Evolutionary conservation across 1,140 invertebrate genomes (phyloP), one percentile per base, ranked within the genome.

Genomic region (Procambarus virginalis): DNA sequence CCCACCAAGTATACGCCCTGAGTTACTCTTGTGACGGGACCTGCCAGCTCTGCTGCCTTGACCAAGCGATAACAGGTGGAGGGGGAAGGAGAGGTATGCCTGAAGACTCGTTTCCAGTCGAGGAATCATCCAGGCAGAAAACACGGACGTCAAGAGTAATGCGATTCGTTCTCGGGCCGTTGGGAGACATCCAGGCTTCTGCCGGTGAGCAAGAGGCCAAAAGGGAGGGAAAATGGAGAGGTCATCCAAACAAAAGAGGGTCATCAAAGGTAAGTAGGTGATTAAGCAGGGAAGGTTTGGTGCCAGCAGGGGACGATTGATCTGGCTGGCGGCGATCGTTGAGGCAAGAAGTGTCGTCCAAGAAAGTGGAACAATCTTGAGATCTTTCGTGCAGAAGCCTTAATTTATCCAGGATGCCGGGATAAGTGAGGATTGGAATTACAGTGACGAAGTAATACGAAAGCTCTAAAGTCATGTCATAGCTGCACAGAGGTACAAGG

Each of bases 241-340:
- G 82, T 84, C 68, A 75, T 84, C 82, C 82, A 55, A 75, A 75
- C 82, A 84, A 48, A 84, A 73, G 82, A 84, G 82, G 34, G 70
- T 34, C 70, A 84, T 84, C 82, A 84, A 84, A 75, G 68, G 34
- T 48, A 84, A 84, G 82, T 84, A 84, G 68, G 82, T 84, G 82
- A 84, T 84, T 84, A 84, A 75, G 82, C 48, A 84, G 68, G 82
- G 60, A 45, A 84, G 70, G 82, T n/a, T 34, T 68, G 12, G 82
- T 75, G 82, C 58, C 82, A 51, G 48, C 10, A 58, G 58, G 45
- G 81, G 20, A 48, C 58, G 58, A 83, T 58, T 83, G 81, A 83
- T 83, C 81, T 55, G 46, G 48, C 45, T 17, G 49, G 55, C 22
- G 34, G 20, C n/a, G 22, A 34, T 73, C 68, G 68, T 20, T 73